A percentile compares a stretch with the other conserved stretches of the same genome.
Conservation (phyloP, 2,113 vertebrate species). For the Egretta garzetta region DNA sequence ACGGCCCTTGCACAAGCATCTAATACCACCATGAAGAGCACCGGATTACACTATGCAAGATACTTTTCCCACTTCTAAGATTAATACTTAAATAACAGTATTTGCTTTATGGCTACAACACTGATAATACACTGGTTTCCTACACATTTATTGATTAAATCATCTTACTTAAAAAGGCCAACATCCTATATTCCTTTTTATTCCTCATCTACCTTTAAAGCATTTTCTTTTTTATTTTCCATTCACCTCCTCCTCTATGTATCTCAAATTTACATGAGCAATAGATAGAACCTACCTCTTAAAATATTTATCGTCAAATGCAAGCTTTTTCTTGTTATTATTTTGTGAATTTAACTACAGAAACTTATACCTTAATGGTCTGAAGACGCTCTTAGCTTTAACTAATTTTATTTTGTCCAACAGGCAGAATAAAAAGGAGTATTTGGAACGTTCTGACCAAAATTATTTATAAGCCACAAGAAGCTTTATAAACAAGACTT, state of each 20-base stretch:
- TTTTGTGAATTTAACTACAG: background rate
- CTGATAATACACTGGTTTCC: background rate
- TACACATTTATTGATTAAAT: background rate
- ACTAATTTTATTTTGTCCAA: background rate
- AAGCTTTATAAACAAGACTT: background rate
- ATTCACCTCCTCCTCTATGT: background rate
- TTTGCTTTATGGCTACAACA: background rate
- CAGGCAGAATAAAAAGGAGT: background rate
- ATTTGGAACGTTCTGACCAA: background rate
- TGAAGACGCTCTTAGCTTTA: background rate
- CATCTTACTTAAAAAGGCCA: background rate
- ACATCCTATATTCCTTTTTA: background rate
- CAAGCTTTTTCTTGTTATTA: background rate
- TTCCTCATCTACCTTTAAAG: background rate
- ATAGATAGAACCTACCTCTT: background rate
- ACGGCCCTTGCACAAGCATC: background rate
- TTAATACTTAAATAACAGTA: background rate
- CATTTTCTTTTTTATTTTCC: background rate
- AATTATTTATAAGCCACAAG: background rate
- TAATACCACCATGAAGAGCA: background rate
- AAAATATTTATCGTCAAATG: background rate
- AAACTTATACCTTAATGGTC: background rate
- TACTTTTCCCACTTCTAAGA: background rate
- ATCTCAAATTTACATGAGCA: background rate
- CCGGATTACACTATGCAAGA: accelerated